Percentiles rank a stretch among this genome's conserved stretches.
Conservation (phyloP, 2,113 vertebrate genomes). For the Pteronura brasiliensis region DNA sequence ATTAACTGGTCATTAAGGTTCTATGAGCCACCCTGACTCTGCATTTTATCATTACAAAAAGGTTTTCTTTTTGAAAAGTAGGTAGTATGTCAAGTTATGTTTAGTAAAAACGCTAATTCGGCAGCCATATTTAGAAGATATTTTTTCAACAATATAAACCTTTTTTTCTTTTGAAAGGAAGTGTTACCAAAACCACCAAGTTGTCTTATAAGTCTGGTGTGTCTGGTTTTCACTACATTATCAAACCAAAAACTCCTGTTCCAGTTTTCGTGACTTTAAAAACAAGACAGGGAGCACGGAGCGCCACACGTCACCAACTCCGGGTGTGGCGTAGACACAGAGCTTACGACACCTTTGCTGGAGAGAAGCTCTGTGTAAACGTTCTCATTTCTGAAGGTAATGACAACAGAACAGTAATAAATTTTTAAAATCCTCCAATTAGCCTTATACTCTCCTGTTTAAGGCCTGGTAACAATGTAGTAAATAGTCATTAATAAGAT, state of each 20-base stretch:
- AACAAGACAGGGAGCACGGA: not conserved
- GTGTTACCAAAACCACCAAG: not conserved
- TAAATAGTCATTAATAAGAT: not conserved
- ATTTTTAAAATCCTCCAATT: not conserved
- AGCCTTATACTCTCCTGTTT: not conserved
- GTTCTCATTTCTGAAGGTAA: not conserved
- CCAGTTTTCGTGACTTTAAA: not conserved
- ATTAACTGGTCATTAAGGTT: not conserved
- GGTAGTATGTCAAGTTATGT: not conserved
- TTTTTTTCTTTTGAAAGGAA: not conserved
- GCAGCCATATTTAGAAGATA: not conserved
- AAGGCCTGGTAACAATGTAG: not conserved
- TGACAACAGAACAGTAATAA: not conserved
- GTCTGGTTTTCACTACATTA: not conserved
- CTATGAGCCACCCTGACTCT: not conserved
- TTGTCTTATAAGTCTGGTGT: not conserved
- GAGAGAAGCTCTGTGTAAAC: not conserved
- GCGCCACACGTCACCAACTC: not conserved
- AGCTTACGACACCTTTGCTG: not conserved
- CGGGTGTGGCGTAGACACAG: fast-evolving
- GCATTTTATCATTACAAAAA: not conserved
- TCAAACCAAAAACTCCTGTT: not conserved
- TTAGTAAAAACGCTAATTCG: not conserved
- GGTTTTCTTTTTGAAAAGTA: not conserved
- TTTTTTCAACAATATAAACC: not conserved